Evolutionary conservation across 2,888 invertebrate genomes (phyloP), one percentile per base, ranked within the genome.

Genomic region (Blastobasis lacticolella): DNA sequence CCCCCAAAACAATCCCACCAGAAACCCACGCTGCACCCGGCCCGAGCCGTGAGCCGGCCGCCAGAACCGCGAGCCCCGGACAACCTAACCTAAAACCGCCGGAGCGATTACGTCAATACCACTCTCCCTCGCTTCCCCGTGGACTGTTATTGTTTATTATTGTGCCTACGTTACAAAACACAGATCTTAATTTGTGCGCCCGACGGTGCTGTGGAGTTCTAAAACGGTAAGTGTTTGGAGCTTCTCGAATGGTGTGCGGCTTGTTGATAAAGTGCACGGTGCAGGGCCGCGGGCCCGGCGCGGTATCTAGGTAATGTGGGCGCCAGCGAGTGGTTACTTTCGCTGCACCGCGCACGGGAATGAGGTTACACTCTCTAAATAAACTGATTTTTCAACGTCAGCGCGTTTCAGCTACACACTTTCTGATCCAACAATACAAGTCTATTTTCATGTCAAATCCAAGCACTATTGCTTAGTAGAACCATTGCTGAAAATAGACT

Each of bases 351-450:
- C 69, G 66, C 69, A 66, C 64, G 68, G 67, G 70, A 84, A 84
- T 81, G 83, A 75, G 84, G 81, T 71, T 72, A 69, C 74, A 69
- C 64, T 76, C 73, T 81, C 75, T 75, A 81, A 78, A 81, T 80
- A 81, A 78, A 71, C 78, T 61, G 61, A 55, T 68, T 68, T 80
- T 80, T 81, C 81, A 77, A 72, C 64, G 66, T 71, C 66, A 57
- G 55, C 56, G 67, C 68, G 70, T 72, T 66, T 67, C 67, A 63
- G 36, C 10, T 23, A 23, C 23, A 9, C 45, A 45, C 36, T 36
- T 43, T 43, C 5, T 43, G 10, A 43, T 10, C 43, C 9, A 23
- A 23, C 23, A 23, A 23, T 23, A 23, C 23, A 23, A 23, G 23
- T 23, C 23, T 23, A 23, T 1, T 23, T 23, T 23, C 23, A 23